Evolutionary conservation across 2,797 vertebrate genomes (phyloP), one percentile per base, ranked within the genome.

Genomic region (Acipenser ruthenus): DNA sequence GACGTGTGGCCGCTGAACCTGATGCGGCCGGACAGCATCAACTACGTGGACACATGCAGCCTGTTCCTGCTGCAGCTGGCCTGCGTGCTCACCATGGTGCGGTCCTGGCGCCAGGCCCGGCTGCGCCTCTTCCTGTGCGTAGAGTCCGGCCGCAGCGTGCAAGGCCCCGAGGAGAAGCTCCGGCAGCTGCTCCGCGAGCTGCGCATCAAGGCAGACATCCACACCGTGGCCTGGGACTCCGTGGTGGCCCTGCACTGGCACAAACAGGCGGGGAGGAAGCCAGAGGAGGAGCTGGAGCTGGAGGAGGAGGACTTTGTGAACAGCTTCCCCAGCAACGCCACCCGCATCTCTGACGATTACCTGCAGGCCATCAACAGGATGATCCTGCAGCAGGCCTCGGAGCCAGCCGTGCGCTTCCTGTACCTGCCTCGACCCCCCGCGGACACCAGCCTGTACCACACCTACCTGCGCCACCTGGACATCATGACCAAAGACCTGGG

Each of bases 1-100:
- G 94, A 96, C 0, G 93, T 95, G 8, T 95, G 94, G 94, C 93
- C 94, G 0, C 82, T 95, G 58, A 95, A 95, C 79, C 88, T 95
- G 13, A 73, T 95, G 56, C 91, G 92, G 0, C 94, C 94, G 0
- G 93, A 95, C 85, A 93, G 93, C 55, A 84, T 85, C 23, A 90
- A 86, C 74, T 95, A 96, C 0, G 93, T 95, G 0, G 93, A 95
- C 68, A 95, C 94, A 23, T 93, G 93, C 85, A 94, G 93, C 37
- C 86, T 96, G 8, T 95, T 96, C 80, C 84, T 95, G 68, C 86
- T 96, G 6, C 94, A 96, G 77, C 90, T 94, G 58, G 94, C 92
- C 0, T 95, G 93, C 0, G 90, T 96, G 70, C 89, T 95, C 62
- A 93, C 89, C 83, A 96, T 95, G 94, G 89, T 92, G 0, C 82